Conservation (phyloP, 2,888 invertebrate species). For the Patella ulyssiponensis region DNA sequence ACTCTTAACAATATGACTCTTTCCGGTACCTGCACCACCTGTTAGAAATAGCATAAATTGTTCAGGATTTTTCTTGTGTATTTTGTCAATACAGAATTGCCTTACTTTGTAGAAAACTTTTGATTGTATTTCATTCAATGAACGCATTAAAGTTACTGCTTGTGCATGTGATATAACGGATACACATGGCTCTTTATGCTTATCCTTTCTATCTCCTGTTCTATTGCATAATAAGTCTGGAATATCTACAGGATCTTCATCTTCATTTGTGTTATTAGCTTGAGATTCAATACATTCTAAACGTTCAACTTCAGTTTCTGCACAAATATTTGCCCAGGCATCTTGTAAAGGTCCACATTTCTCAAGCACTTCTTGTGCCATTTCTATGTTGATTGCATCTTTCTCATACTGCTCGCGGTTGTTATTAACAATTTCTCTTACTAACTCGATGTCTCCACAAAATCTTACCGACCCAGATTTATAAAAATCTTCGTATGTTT, state of each 20-base stretch:
- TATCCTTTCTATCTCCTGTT: background rate
- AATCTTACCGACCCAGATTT: background rate
- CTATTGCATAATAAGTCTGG: no score
- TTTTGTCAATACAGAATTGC: conserved; percentile 21
- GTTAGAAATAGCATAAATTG: conserved; percentile 23
- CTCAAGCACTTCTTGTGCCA: no score
- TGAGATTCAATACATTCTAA: background rate
- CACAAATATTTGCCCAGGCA: conserved; percentile 13
- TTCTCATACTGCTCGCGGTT: conserved; percentile 8
- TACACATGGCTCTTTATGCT: background rate
- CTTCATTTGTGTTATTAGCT: no score
- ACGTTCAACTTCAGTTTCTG: conserved; percentile 14
- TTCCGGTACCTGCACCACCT: background rate
- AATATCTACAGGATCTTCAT: no score
- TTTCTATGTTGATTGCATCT: background rate
- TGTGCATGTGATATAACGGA: background rate
- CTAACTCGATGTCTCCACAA: background rate
- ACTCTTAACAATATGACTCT: conserved; percentile 19
- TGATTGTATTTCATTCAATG: conserved; percentile 23
- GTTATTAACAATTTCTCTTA: conserved; percentile 2
- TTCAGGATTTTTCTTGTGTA: background rate
- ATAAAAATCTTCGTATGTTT: conserved; percentile 11
- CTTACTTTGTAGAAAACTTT: conserved; percentile 25
- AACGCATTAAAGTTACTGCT: background rate
- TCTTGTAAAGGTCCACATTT: background rate